Conservation (phyloP, 2,113 vertebrate species). For the Perognathus longimembris region DNA sequence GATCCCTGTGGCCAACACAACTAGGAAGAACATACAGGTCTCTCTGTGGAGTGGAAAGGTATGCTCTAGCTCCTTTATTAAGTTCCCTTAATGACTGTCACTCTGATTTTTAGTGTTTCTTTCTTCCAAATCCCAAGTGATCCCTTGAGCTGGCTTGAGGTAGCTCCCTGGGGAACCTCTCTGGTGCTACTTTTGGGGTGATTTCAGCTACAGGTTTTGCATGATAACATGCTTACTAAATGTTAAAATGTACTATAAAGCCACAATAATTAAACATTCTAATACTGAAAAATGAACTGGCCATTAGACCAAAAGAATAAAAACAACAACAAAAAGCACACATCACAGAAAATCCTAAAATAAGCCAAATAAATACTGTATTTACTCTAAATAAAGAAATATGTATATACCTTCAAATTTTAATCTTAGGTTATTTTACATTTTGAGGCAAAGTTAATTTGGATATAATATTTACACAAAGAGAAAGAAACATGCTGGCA, state of each 20-base stretch:
- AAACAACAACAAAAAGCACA: neutral
- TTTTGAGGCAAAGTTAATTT: neutral
- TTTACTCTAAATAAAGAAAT: too few species aligned
- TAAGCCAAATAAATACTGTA: neutral
- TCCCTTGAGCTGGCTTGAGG: neutral
- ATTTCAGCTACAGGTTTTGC: neutral
- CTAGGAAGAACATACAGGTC: too few species aligned
- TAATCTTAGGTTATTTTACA: neutral
- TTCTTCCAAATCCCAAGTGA: neutral
- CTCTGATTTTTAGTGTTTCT: neutral
- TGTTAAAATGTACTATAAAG: neutral
- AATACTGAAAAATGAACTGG: neutral
- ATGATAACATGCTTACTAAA: neutral
- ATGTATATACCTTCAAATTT: neutral
- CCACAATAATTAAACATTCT: neutral
- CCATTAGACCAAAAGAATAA: too few species aligned
- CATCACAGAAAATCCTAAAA: neutral
- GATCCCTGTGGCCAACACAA: neutral
- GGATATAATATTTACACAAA: neutral
- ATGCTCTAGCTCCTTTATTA: neutral
- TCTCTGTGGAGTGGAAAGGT: neutral
- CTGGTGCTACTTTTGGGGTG: neutral
- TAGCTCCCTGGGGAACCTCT: neutral
- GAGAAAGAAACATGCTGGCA: neutral
- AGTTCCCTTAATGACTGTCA: neutral